phyloP scores from a whole-genome alignment of 2,797 vertebrate genomes.

The Melanotaenia boesemani region DNA sequence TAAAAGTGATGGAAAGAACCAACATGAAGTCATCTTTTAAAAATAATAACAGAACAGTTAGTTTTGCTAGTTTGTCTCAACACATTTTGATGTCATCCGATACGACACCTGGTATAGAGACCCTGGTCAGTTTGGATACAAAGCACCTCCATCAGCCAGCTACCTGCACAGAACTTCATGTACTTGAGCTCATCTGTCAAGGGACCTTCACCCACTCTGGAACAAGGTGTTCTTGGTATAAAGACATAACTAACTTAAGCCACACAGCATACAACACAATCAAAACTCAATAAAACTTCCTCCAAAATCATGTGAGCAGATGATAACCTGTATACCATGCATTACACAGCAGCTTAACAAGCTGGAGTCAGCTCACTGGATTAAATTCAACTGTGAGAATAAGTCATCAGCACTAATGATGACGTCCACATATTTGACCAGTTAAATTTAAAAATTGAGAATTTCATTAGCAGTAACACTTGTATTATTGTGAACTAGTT shows the following conservation, averaged over 20 bases:
- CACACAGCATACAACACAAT: not conserved
- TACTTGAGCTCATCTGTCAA: not conserved
- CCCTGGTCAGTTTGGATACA: slow-evolving; percentile 24
- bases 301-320: not conserved
- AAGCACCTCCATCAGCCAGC: slow-evolving; percentile 15
- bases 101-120: not conserved
- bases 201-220: not conserved
- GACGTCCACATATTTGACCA: slow-evolving; percentile 1
- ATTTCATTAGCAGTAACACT: not conserved
- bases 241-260: not conserved
- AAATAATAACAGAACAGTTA: too few relatives aligned
- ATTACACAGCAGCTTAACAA: slow-evolving; percentile 1
- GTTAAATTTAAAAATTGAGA: not conserved
- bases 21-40: too few relatives aligned
- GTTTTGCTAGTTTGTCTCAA: not conserved
- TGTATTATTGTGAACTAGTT: not conserved
- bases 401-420: not conserved
- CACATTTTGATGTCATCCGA: not conserved
- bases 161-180: not conserved
- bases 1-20: too few relatives aligned
- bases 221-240: not conserved
- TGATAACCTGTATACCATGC: slow-evolving; percentile 11
- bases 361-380: slow-evolving; percentile 17
- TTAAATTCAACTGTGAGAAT: slow-evolving; percentile 26
- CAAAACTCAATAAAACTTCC: slow-evolving; percentile 1